These are phyloP conservation scores for Archips xylosteana DNA, from an alignment of 2,888 invertebrate species.

Conservation along the genomic window DNA sequence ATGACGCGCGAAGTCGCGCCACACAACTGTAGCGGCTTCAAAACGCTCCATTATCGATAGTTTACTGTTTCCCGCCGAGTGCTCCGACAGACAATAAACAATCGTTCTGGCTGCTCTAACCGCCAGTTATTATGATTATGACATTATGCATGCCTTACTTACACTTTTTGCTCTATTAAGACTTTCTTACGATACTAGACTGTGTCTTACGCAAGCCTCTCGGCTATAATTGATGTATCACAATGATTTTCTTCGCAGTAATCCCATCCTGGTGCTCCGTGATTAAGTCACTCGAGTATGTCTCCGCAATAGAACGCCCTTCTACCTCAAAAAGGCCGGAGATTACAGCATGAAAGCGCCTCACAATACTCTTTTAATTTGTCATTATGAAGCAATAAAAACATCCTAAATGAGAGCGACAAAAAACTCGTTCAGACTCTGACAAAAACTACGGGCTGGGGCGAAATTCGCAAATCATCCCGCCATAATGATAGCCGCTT, in stretches of 20 bases:
- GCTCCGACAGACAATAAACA: conserved; percentile 29
- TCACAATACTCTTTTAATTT: conserved; percentile 84
- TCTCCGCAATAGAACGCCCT: conserved; percentile 61
- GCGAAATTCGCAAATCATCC: conserved; percentile 84
- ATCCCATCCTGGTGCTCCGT: conserved; percentile 48
- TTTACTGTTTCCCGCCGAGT: conserved; percentile 47
- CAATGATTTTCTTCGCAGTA: background rate
- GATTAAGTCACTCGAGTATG: conserved; percentile 63
- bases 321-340: conserved; percentile 68
- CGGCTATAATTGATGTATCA: conserved; percentile 13
- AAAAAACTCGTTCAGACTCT: conserved; percentile 80
- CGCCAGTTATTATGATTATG: conserved; percentile 36
- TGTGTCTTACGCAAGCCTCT: background rate
- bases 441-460: conserved; percentile 82
- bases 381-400: conserved; percentile 84
- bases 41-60: conserved; percentile 53
- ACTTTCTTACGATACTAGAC: conserved; percentile 5
- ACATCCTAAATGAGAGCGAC: conserved; percentile 82
- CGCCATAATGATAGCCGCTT: conserved; percentile 83
- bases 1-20: conserved; percentile 78
- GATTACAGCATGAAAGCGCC: conserved; percentile 80
- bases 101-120: conserved; percentile 33
- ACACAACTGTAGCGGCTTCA: conserved; percentile 60
- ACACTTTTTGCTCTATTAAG: conserved; percentile 26
- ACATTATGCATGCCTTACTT: conserved; percentile 38